Percentiles rank a stretch among this genome's conserved stretches.
Conservation (phyloP, 2,797 vertebrate genomes). For the Pseudochirops corinnae region DNA sequence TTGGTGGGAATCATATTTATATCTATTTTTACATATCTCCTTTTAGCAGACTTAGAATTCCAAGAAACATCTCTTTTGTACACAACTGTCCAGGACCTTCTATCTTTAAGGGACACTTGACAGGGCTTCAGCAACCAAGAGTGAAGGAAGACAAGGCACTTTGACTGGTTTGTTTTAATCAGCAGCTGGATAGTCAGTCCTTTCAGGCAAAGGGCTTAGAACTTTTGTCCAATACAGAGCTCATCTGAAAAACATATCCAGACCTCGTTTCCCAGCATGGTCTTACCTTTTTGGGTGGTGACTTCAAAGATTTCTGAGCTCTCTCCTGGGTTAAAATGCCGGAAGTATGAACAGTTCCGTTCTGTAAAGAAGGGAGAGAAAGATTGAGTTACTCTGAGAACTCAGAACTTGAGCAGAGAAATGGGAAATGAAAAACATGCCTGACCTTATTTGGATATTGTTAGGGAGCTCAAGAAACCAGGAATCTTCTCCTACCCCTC, state of each 20-base stretch:
- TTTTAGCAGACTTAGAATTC: neutral
- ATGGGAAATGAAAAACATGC: accelerated
- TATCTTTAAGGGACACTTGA: accelerated
- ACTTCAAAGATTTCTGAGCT: constrained; percentile 96
- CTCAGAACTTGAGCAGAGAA: accelerated
- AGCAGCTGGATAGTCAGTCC: neutral
- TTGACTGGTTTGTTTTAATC: neutral
- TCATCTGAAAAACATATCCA: neutral
- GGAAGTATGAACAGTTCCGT: constrained; percentile 97
- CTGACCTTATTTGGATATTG: accelerated
- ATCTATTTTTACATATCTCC: neutral
- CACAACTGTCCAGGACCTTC: neutral
- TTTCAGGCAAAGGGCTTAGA: neutral
- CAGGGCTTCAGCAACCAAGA: neutral
- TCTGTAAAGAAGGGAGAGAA: constrained; percentile 85
- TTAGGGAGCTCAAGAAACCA: neutral
- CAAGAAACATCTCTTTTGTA: neutral
- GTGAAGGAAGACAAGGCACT: neutral
- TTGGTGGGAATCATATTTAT: too few relatives aligned
- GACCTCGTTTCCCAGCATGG: accelerated
- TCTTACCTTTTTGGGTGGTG: constrained; percentile 97
- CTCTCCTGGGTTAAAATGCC: constrained; percentile 96
- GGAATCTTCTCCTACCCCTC: neutral
- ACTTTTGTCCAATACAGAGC: neutral
- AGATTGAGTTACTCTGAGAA: neutral